phyloP scores from a whole-genome alignment of 2,888 invertebrate species.

The Amiota minor region DNA sequence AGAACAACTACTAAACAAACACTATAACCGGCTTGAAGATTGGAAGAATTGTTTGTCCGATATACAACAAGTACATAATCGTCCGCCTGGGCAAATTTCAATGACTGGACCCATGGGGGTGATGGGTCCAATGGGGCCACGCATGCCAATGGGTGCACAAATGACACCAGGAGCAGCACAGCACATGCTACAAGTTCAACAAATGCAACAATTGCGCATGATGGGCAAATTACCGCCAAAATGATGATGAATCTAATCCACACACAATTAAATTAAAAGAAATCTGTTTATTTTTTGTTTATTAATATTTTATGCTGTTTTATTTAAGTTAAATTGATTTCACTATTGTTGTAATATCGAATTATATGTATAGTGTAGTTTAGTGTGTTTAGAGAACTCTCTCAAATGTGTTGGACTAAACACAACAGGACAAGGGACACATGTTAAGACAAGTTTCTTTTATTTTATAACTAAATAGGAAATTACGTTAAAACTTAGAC shows the following conservation, averaged over 20 bases:
- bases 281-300: not conserved
- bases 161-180: conserved; percentile 70
- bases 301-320: conserved; percentile 23
- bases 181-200: conserved; percentile 74
- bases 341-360: conserved; percentile 26
- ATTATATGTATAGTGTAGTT: conserved; percentile 44
- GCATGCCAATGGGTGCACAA: conserved; percentile 54
- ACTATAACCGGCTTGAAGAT: conserved; percentile 90
- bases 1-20: conserved; percentile 88
- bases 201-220: conserved; percentile 76
- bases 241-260: conserved; percentile 29
- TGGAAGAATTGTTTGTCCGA: conserved; percentile 93
- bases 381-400: too few relatives aligned
- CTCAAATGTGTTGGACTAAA: too few relatives aligned
- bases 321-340: conserved; percentile 29
- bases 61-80: conserved; percentile 70
- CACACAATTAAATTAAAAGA: not conserved
- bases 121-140: conserved; percentile 52
- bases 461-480: conserved; percentile 57
- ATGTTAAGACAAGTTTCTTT: not conserved
- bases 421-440: not conserved
- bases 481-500: conserved; percentile 49
- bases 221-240: conserved; percentile 62
- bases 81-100: conserved; percentile 51
- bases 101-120: conserved; percentile 37